Percentiles rank a stretch among this genome's conserved stretches.
phyloP scores from a whole-genome alignment of 2,113 vertebrate species.

The Trogon melanurus region DNA sequence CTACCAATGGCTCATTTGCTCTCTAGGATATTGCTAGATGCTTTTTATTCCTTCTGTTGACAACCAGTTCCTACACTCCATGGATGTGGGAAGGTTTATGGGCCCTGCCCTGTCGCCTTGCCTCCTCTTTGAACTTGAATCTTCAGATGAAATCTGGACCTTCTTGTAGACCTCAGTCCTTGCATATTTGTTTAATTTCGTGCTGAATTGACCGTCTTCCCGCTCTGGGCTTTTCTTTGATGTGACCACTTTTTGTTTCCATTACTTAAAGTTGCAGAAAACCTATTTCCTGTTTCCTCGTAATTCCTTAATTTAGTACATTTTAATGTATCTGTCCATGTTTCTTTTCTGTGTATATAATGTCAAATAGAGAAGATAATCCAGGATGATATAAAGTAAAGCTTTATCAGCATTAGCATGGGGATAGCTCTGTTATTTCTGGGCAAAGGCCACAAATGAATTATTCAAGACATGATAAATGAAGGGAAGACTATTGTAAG shows the following conservation, averaged over 20 bases:
- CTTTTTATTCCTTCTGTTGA: neutral
- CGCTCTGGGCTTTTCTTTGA: neutral
- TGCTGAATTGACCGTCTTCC: neutral
- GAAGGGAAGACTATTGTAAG: neutral
- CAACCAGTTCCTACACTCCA: neutral
- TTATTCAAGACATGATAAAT: slow-evolving; percentile 8
- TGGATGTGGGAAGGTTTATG: neutral
- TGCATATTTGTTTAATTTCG: neutral
- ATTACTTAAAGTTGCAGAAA: neutral
- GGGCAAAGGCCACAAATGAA: neutral
- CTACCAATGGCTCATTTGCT: neutral
- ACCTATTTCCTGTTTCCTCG: neutral
- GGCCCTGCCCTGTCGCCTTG: neutral
- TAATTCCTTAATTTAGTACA: neutral
- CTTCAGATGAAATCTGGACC: neutral
- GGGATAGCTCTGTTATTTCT: slow-evolving; percentile 14
- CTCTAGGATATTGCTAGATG: neutral
- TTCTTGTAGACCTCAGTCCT: neutral
- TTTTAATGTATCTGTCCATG: neutral
- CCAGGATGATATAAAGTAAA: neutral
- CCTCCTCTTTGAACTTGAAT: neutral
- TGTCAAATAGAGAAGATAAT: neutral
- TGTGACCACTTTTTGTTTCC: neutral
- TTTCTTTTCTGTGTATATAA: neutral
- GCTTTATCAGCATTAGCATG: neutral